Conservation (phyloP, 2,888 invertebrate species). For the Epistrophe grossulariae region DNA sequence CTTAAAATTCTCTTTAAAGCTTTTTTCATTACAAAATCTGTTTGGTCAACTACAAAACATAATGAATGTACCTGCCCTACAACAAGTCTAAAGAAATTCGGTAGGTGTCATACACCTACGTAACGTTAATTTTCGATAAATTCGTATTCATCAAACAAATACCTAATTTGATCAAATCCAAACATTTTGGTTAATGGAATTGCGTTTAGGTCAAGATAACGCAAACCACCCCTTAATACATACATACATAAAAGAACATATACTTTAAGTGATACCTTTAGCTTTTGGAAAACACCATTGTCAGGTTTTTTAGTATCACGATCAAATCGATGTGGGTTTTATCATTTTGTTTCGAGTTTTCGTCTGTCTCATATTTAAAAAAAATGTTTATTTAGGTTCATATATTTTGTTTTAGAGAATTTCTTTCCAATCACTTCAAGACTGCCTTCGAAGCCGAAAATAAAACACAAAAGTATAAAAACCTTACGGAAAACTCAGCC, state of each 20-base stretch:
- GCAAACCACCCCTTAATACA: neutral
- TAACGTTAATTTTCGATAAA: no score
- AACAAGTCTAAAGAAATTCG: no score
- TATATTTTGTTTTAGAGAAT: neutral
- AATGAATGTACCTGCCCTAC: no score
- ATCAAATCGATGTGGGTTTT: neutral
- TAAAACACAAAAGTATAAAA: slow-evolving; percentile 26
- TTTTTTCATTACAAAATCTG: no score
- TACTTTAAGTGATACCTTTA: no score
- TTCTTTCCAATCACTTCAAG: slow-evolving; percentile 19
- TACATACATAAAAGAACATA: neutral
- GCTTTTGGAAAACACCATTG: neutral
- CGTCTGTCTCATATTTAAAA: neutral
- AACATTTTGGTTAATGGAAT: no score
- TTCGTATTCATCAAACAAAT: no score
- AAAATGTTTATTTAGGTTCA: neutral
- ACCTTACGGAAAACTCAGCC: slow-evolving; percentile 36
- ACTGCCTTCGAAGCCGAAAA: slow-evolving; percentile 35
- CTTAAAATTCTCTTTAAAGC: no score
- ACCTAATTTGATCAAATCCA: no score
- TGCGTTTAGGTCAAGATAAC: neutral
- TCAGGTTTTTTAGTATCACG: neutral
- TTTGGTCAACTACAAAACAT: neutral
- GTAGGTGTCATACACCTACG: no score
- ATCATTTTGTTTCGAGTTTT: neutral